Evolutionary conservation across 2,113 vertebrate genomes (phyloP).

Genomic region (Tympanuchus pallidicinctus): DNA sequence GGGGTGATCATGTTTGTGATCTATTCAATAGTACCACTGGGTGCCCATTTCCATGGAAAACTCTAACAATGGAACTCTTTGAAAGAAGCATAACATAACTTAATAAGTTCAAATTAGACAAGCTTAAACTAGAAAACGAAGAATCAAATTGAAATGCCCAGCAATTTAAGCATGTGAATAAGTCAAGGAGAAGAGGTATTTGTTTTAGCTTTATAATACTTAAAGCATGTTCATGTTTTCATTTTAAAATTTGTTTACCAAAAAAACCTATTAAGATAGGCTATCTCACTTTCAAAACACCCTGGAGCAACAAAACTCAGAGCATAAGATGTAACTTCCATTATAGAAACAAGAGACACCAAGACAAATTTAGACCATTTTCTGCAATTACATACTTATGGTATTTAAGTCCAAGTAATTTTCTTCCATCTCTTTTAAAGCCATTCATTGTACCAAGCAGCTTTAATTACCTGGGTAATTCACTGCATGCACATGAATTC

Average conservation of each 20-base stretch:
- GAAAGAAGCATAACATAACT: background rate
- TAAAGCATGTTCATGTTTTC: background rate
- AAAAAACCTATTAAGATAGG: slow-evolving; percentile 25
- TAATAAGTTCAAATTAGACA: slow-evolving; percentile 4
- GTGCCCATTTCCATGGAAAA: background rate
- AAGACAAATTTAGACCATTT: background rate
- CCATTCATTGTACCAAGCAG: slow-evolving; percentile 26
- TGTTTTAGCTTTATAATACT: slow-evolving; percentile 10
- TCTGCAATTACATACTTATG: slow-evolving; percentile 13
- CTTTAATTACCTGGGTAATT: slow-evolving; percentile 68
- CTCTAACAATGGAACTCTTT: background rate
- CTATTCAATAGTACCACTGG: background rate
- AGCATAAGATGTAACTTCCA: slow-evolving; percentile 10
- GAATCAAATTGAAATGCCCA: slow-evolving; percentile 12
- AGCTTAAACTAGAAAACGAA: slow-evolving; percentile 5
- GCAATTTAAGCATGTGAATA: background rate
- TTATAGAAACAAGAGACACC: slow-evolving; percentile 44
- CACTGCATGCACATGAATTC: background rate
- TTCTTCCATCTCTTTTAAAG: slow-evolving; percentile 39
- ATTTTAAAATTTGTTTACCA: slow-evolving; percentile 55
- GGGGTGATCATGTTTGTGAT: background rate
- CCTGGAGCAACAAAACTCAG: slow-evolving; percentile 41
- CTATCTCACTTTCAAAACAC: slow-evolving; percentile 53
- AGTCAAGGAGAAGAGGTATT: slow-evolving; percentile 10
- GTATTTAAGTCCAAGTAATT: slow-evolving; percentile 37